Conservation (phyloP, 2,113 vertebrate genomes). For the Collichthys lucidus region DNA sequence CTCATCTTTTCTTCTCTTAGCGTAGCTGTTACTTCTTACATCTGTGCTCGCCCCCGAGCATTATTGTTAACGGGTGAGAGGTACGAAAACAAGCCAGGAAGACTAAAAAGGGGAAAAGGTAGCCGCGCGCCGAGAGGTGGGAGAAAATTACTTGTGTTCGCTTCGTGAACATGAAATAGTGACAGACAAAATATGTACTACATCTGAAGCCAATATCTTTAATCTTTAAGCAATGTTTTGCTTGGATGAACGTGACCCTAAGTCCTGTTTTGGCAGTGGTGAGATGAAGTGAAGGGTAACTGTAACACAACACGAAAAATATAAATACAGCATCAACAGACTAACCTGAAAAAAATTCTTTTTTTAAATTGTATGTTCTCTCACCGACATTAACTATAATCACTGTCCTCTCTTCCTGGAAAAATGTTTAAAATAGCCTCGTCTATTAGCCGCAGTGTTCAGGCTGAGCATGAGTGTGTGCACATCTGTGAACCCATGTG, state of each 20-base stretch:
- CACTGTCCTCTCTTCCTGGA: conserved; percentile 25
- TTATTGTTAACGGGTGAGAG: conserved; percentile 74
- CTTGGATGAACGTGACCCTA: conserved; percentile 57
- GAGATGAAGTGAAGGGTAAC: conserved; percentile 35
- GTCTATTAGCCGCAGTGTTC: conserved; percentile 8
- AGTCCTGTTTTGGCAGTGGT: conserved; percentile 40
- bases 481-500: neutral
- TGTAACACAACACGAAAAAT: conserved; percentile 29
- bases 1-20: conserved; percentile 66
- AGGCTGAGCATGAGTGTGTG: conserved; percentile 11
- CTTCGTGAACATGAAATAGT: conserved; percentile 48
- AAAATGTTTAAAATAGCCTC: neutral
- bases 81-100: conserved; percentile 64
- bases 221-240: conserved; percentile 56
- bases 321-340: conserved; percentile 21
- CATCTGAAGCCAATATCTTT: conserved; percentile 56
- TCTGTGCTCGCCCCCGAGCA: conserved; percentile 67
- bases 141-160: conserved; percentile 57
- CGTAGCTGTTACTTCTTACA: conserved; percentile 75
- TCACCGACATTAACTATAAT: conserved; percentile 21
- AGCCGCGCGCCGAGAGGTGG: conserved; percentile 34
- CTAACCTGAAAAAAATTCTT: conserved; percentile 28
- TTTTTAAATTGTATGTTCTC: neutral
- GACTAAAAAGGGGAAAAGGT: conserved; percentile 26
- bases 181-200: conserved; percentile 47